Evolutionary conservation across 53 echinoderm and acorn worm genomes (phyloP).

Genomic region (Holothuria scabra): DNA sequence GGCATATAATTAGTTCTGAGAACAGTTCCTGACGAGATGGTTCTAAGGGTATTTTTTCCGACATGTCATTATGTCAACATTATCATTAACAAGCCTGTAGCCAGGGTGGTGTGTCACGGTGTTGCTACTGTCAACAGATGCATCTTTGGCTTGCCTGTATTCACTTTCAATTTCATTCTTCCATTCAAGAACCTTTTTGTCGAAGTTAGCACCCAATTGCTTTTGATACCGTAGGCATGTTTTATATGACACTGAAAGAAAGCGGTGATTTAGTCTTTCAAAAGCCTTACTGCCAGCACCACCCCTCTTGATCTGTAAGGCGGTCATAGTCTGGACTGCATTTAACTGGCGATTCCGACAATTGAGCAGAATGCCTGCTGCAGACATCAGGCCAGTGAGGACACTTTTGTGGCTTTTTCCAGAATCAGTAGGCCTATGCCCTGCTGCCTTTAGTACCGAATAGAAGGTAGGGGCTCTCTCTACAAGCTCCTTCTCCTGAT

Average conservation of each 20-base stretch:
- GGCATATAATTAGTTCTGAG: too few species aligned
- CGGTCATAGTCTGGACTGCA: conserved; percentile 25
- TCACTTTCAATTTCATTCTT: conserved; percentile 8
- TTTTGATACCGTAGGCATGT: neutral
- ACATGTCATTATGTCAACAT: conserved; percentile 33
- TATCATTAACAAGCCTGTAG: conserved; percentile 33
- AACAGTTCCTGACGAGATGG: too few species aligned
- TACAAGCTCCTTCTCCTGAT: conserved; percentile 28
- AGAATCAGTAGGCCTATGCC: neutral
- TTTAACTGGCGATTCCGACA: conserved; percentile 23
- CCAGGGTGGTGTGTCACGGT: conserved; percentile 10
- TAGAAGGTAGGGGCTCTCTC: conserved; percentile 35
- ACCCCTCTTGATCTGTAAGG: conserved; percentile 15
- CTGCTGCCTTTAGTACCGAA: conserved; percentile 31
- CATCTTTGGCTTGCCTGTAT: conserved; percentile 18
- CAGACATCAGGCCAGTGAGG: conserved; percentile 30
- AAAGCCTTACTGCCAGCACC: conserved; percentile 20
- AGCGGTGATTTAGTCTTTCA: conserved; percentile 12
- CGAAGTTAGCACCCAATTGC: conserved; percentile 8
- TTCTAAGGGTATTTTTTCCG: too few species aligned
- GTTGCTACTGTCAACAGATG: neutral
- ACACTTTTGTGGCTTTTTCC: conserved; percentile 1
- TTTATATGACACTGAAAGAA: neutral
- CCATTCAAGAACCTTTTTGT: conserved; percentile 31
- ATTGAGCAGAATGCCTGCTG: conserved; percentile 43